Evolutionary conservation across 30 jellyfish, hydroid and myxozoan genomes (phyloP).

Genomic region (Nemopilema nomurai): DNA sequence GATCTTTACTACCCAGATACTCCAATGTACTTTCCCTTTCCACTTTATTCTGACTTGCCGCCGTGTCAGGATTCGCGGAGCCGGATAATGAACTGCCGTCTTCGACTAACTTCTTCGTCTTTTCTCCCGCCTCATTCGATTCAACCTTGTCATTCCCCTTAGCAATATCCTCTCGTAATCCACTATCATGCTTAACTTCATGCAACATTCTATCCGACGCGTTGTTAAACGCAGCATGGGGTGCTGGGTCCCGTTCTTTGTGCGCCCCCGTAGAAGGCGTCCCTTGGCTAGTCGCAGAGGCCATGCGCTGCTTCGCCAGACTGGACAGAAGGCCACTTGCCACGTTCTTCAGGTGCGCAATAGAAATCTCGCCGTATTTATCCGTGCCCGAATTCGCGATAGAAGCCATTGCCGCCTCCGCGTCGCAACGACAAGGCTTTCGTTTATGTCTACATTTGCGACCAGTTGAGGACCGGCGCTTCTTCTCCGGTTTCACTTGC

Average conservation of each 20-base stretch:
- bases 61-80: neutral
- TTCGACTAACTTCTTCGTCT: slow-evolving; percentile 14
- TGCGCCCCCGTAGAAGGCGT: neutral
- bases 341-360: neutral
- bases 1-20: neutral
- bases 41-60: slow-evolving; percentile 5
- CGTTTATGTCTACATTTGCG: slow-evolving; percentile 51
- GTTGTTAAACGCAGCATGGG: neutral
- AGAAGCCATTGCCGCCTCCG: slow-evolving; percentile 6
- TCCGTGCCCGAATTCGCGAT: neutral
- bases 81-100: neutral
- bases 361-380: neutral
- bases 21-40: neutral
- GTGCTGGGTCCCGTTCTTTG: neutral
- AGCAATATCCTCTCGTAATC: neutral
- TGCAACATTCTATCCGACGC: too few species aligned
- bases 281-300: neutral
- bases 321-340: neutral
- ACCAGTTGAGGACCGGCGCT: slow-evolving; percentile 1
- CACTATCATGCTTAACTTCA: neutral
- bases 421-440: slow-evolving; percentile 52
- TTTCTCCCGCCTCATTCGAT: neutral
- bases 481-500: neutral
- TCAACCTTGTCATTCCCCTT: neutral
- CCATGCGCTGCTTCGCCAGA: neutral